Base-by-base conservation (phyloP, 2,888 invertebrate genomes). In the Plusia festucae region DNA sequence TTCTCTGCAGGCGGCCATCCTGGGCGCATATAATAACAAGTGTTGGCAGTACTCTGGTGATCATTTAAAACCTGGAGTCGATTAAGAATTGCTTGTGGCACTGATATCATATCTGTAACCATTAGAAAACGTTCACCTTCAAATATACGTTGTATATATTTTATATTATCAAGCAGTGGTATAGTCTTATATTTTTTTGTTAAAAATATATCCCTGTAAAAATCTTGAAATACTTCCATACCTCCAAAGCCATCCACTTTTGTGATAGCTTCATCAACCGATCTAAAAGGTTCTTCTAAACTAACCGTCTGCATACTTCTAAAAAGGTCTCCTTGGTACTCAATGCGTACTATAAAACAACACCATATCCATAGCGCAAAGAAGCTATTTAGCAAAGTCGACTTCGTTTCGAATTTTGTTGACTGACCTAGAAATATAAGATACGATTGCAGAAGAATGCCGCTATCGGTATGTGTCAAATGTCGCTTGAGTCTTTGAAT, bases 321-420 rank as follows among this genome's bases (percentile, higher is more conserved):
- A 0, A 91, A 83, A 0, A 93, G 82, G 20, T 86, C 84, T 6
- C 90, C 88, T 79, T 90, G 90, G 66, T 91, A 91, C 27, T 77
- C 85, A n/a, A 90, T 87, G 20, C 90, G 87, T n/a, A 90, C 75
- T 20, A 93, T 70, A 20, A 90, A 79, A 62, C 89, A 88, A 72
- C 85, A 91, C 90, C 91, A 91, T 71, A 93, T 81, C 92, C 92
- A 93, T 16, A 88, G 59, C 1, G 85, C 63, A 61, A 87, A 89
- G 6, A 90, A 72, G 58, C 53, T 76, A 62, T 91, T 91, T 4
- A 84, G 65, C 0, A 88, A 56, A 65, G 78, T 81, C 20, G 84
- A 85, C 40, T 83, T 82, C 0, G 88, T 86, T 58, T 80, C 70
- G 54, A 88, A 87, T 15, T 79, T 82, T 0, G 82, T 78, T 54